Percentiles rank a stretch among this genome's conserved stretches.
phyloP scores from a whole-genome alignment of 2,797 vertebrate species.

The Arnoldichthys spilopterus region DNA sequence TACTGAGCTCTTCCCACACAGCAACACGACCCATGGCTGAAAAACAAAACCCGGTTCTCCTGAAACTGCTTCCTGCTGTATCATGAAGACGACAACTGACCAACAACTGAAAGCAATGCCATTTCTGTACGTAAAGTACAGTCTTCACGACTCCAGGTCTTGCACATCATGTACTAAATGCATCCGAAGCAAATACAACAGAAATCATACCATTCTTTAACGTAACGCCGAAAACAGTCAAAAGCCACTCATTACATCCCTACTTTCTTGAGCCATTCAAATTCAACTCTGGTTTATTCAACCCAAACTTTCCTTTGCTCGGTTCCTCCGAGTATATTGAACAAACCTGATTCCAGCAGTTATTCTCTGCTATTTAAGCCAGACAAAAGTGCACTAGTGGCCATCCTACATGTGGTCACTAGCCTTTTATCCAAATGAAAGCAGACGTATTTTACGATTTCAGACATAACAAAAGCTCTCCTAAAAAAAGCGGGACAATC shows the following conservation, averaged over 20 bases:
- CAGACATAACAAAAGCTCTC: neutral
- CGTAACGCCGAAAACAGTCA: slow-evolving; percentile 10
- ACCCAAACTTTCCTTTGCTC: neutral
- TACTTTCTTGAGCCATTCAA: slow-evolving; percentile 24
- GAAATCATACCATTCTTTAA: neutral
- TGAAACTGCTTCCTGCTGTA: neutral
- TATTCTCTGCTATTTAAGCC: neutral
- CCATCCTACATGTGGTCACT: neutral
- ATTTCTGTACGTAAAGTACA: neutral
- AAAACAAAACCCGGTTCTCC: slow-evolving; percentile 28
- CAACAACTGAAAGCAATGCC: neutral
- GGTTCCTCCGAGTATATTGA: neutral
- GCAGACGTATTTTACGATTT: neutral
- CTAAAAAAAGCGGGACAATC: slow-evolving; percentile 13
- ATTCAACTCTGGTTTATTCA: neutral
- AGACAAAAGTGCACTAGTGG: neutral
- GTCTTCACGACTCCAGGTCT: neutral
- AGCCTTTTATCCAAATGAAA: neutral
- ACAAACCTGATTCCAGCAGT: slow-evolving; percentile 12
- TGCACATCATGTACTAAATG: neutral
- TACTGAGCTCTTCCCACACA: slow-evolving; percentile 73
- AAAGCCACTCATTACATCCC: slow-evolving; percentile 3
- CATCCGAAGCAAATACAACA: neutral
- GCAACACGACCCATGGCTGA: slow-evolving; percentile 41
- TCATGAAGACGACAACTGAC: neutral